Conservation (phyloP, 2,888 invertebrate species). For the Amphipyra tragopoginis region DNA sequence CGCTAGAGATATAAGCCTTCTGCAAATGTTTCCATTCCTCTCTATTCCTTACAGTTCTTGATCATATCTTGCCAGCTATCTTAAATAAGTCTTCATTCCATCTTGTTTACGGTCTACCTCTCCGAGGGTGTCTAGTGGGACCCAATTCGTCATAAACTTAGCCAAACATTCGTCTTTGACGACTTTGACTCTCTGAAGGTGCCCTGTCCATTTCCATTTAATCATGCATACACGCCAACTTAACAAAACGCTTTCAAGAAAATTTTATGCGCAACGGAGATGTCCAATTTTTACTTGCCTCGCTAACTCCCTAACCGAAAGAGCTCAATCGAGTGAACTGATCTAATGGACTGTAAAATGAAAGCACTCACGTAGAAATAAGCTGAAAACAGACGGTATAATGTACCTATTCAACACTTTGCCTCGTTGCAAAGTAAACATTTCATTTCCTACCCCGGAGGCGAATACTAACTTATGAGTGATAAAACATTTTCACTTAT, state of each 20-base stretch:
- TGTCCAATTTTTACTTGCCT: conserved; percentile 30
- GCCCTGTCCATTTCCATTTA: no score
- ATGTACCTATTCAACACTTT: conserved; percentile 11
- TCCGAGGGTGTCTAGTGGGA: no score
- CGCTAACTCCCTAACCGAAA: conserved; percentile 27
- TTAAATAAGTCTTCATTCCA: no score
- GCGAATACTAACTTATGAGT: conserved; percentile 17
- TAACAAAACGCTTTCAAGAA: not conserved
- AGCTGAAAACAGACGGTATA: conserved; percentile 63
- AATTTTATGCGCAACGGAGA: conserved; percentile 22
- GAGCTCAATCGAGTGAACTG: conserved; percentile 36
- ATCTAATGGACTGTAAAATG: conserved; percentile 73
- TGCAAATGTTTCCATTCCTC: no score
- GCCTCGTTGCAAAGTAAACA: conserved; percentile 71
- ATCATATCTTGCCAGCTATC: no score
- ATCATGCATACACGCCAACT: no score
- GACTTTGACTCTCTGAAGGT: no score
- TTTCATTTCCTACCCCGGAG: conserved; percentile 65
- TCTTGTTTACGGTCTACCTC: no score
- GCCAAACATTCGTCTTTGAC: no score
- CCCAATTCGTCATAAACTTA: no score
- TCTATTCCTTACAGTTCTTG: no score
- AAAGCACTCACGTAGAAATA: conserved; percentile 69
- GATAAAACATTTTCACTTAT: conserved; percentile 49
- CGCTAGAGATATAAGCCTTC: no score